A percentile compares a stretch with the other conserved stretches of the same genome.
These are phyloP conservation scores for Pavo muticus DNA, from an alignment of 2,113 vertebrate genomes.

Conservation along the genomic window DNA sequence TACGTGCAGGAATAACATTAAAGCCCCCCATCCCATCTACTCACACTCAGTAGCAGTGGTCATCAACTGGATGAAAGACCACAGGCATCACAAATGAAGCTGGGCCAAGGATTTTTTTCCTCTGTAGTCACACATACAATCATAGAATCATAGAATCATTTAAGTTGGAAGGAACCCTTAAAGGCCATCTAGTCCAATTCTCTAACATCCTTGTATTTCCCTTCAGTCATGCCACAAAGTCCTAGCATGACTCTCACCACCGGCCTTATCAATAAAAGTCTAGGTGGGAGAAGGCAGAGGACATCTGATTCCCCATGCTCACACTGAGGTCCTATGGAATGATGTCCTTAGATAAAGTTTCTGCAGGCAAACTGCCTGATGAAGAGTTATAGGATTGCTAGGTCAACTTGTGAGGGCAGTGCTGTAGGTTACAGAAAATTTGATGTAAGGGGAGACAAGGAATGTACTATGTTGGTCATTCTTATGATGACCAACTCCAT, in stretches of 20 bases:
- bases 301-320: not conserved
- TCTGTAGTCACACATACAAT: not conserved
- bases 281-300: not conserved
- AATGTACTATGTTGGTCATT: not conserved
- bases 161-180: too few species aligned
- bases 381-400: not conserved
- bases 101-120: not conserved
- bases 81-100: not conserved
- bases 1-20: not conserved
- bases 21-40: accelerated
- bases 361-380: not conserved
- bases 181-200: too few species aligned
- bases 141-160: too few species aligned
- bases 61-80: not conserved
- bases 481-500: not conserved
- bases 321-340: not conserved
- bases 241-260: not conserved
- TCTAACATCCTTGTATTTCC: not conserved
- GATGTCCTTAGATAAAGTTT: not conserved
- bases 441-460: not conserved
- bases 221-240: not conserved
- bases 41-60: not conserved
- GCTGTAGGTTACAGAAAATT: not conserved
- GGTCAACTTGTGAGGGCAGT: not conserved
- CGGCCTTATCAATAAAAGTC: not conserved